Evolutionary conservation across 2,888 invertebrate genomes (phyloP), one percentile per base, ranked within the genome.

Genomic region (Acholoe squamosa): DNA sequence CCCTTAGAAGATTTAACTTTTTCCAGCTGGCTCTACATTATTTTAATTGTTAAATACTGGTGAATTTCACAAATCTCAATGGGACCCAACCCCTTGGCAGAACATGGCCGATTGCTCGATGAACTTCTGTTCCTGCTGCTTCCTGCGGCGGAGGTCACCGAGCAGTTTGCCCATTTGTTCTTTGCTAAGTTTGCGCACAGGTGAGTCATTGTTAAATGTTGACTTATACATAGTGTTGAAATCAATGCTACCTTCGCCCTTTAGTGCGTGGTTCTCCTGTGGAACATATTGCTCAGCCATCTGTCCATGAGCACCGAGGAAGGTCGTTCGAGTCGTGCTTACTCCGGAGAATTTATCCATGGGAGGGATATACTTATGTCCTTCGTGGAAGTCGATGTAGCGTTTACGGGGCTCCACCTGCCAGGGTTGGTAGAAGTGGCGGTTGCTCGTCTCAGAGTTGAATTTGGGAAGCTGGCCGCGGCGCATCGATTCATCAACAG

Each of bases 321-420:
- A 95, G 0, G 94, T 93, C 0, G 93, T 89, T 43, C 93, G 92
- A 16, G 92, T 92, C 0, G 93, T 93, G 34, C 93, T 90, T 0
- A 91, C 92, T 0, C 91, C 94, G 0, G 93, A 93, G 91, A 94
- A 94, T 84, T 93, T 94, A 10, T 91, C 91, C 89, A 89, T 91
- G 0, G 94, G 94, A 1, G 94, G 95, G 14, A 94, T 89, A 91
- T 95, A 95, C 0, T 93, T 94, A 43, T 93, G 92, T 91, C 86
- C 71, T 94, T 95, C 95, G 91, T 95, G 94, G 93, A 95, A 94
- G 91, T 95, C 95, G 7, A 95, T 95, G 91, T 94, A 93, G 51
- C 95, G 92, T 0, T 52, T 16, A 0, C 95, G 91, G 3, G 93
- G 93, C 3, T 89, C 51, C 0, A 91, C 90, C 7, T 93, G 93